Evolutionary conservation across 2,888 invertebrate species (phyloP), one percentile per base, ranked within the genome.

Genomic region (Holacanthella duospinosa): DNA sequence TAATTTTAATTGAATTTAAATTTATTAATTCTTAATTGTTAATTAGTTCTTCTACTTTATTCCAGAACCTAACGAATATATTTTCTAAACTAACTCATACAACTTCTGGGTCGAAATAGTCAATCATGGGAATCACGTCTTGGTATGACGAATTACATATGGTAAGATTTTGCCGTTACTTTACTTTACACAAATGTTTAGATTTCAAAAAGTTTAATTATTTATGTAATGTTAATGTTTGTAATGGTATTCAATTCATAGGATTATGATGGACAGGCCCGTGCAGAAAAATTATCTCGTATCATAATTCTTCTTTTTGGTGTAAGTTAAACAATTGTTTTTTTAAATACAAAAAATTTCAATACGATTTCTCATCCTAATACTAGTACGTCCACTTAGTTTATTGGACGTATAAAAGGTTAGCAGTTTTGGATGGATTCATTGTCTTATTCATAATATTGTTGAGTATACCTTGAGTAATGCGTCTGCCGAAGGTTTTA

Each of bases 261-360:
- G 89, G 93, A 94, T 76, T 94, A 87, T 78, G 91, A 88, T 66
- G 93, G 93, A 0, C 93, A 94, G 79, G 86, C 86, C 19, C 86
- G 85, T 76, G 93, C 94, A 1, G 95, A 95, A 77, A 88, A 86
- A 75, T 79, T 90, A 62, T 94, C 92, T 55, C 84, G 94, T 75
- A 85, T 90, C 19, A 93, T 95, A 61, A 91, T 95, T 65, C 86
- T 91, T 12, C 76, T 93, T 55, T 94, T 93, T 80, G 93, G 93
- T 66, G 88, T 84, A 78, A 80, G 80, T 77, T n/a, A 3, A 19
- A n/a, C n/a, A n/a, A n/a, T n/a, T n/a, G 24, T 0, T 29, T n/a
- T 24, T 2, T 55, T 24, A 28, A 16, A 28, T 26, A 1, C 29
- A n/a, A 21, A 19, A 64, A 43, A 43, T 16, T 43, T 43, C 16